Evolutionary conservation across 2,113 vertebrate species (phyloP), one percentile per base, ranked within the genome.

Genomic region (Cyprinodon brontotheroides): DNA sequence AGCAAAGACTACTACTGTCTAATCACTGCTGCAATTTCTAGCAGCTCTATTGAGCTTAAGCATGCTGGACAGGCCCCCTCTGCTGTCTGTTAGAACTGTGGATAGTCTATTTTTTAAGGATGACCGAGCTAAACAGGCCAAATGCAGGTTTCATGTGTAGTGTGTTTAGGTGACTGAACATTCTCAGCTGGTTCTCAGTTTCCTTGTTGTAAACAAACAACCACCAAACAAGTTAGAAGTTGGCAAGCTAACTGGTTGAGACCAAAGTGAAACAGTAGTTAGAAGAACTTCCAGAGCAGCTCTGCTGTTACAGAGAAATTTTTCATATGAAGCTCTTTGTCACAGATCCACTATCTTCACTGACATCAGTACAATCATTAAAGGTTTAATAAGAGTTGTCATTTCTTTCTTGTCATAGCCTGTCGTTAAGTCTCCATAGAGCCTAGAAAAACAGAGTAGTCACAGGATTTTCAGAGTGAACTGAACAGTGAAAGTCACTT

Each of bases 401-500:
- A 11, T 12, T n/a, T 3, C 0, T 45, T 15, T 57, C 69, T 7
- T 0, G 0, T 73, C 73, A 11, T 59, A 93, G 92, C 50, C 47
- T 4, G 36, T 4, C 3, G 6, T 50, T 1, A 47, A 48, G 5
- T 0, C 60, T 1, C 47, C 78, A n/a, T 29, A 10, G 11, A 61
- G 47, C 2, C 1, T 47, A 0, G 80, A 78, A 37, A 91, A 84
- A 29, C 29, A 29, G 29, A 29, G 29, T 29, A 29, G 29, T 29
- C 29, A 1, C 29, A 29, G 29, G 29, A 29, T 29, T 29, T 29
- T 29, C 29, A 29, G 29, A 29, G 29, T 29, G 29, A 29, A 29
- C 29, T 29, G 29, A 29, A 29, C 29, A 1, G 29, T 29, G 1
- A 29, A 1, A 1, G 29, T 29, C 29, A 29, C 29, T 1, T 29